Evolutionary conservation across 2,797 vertebrate species (phyloP), one percentile per base, ranked within the genome.

Genomic region (Erithacus rubecula): DNA sequence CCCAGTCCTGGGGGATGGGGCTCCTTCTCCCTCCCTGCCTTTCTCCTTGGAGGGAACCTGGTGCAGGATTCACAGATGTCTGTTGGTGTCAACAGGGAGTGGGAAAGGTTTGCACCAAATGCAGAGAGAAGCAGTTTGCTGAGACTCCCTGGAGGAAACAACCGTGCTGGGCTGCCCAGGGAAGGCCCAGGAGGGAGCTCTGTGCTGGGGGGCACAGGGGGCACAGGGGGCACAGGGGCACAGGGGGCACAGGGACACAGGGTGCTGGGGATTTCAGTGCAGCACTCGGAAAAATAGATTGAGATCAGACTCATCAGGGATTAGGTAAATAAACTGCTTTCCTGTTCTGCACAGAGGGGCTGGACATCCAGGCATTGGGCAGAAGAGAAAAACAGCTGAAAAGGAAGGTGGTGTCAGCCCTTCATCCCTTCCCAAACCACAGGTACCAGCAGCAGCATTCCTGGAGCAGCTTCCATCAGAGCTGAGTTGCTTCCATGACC

Each of bases 1-100:
- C 64, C 0, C 23, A 6, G 6, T 0, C 2, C 0, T 1, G 6
- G 17, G 1, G 2, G 53, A 51, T 0, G 0, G 36, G 62, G n/a
- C 34, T 68, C 27, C 75, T 82, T 71, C 58, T 12, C 9, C 4
- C 64, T 46, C 47, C 1, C 1, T 30, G 58, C 71, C 72, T 12
- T 36, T 27, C 76, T 88, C 60, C 90, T 80, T 5, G 41, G 37
- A 83, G 90, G 76, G 74, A 75, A 52, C 39, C 55, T 60, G 52
- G 5, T 74, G 79, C 64, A 67, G 67, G 41, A 12, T 77, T 89
- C 74, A 52, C 44, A 43, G 9, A 10, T 10, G 22, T 72, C 56
- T 56, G 0, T 49, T 44, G 56, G 37, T 2, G 6, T 47, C 80
- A 91, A 85, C 71, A 83, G 59, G 41, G 65, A 15, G 34, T 91